Evolutionary conservation across 2,113 vertebrate species (phyloP).

Genomic region (Lonchura striata): DNA sequence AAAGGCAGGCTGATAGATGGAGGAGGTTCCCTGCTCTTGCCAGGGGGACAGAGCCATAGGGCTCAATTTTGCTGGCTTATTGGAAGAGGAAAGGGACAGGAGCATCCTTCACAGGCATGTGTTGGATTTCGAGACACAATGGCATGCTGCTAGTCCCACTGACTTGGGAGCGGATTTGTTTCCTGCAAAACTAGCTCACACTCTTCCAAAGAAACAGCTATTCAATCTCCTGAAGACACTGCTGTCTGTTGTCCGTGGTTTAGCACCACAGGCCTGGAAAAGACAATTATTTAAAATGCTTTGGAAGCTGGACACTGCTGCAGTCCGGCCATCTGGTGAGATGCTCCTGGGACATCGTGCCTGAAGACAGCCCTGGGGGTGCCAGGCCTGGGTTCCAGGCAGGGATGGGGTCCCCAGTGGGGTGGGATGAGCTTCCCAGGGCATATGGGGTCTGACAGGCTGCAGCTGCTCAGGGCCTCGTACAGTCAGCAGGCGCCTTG

Average conservation of each 20-base stretch:
- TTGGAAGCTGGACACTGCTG: neutral
- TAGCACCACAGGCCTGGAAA: neutral
- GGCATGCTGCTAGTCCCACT: neutral
- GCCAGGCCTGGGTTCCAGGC: no score
- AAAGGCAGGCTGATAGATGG: neutral
- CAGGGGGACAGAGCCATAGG: neutral
- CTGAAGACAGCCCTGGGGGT: neutral
- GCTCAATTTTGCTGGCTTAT: neutral
- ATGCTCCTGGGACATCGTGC: fast-evolving
- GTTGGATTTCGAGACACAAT: fast-evolving
- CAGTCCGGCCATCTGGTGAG: fast-evolving
- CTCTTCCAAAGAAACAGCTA: neutral
- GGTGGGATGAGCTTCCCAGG: neutral
- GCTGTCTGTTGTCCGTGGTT: neutral
- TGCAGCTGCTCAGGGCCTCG: neutral
- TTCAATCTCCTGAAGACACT: fast-evolving
- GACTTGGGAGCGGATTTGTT: neutral
- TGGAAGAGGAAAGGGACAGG: neutral
- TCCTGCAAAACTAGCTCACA: neutral
- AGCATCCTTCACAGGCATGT: fast-evolving
- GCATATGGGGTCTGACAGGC: fast-evolving
- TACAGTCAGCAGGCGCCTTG: neutral
- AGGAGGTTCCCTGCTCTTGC: neutral
- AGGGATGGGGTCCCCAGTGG: fast-evolving
- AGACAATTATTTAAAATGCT: neutral